Conservation (phyloP, 1,140 invertebrate species). For the Drosophila erecta region DNA sequence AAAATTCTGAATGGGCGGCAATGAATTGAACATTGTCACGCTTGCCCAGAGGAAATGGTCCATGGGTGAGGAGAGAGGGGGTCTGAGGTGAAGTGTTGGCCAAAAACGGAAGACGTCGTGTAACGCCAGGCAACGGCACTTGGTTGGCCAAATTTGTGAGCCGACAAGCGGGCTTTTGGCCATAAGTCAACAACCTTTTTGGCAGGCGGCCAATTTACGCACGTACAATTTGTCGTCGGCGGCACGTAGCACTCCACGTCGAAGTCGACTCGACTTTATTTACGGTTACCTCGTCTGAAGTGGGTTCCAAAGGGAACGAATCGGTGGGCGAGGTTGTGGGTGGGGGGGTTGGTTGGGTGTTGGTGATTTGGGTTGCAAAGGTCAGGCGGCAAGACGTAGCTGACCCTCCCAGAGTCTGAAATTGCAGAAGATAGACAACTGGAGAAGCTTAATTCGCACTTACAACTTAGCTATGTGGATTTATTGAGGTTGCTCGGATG, state of each 20-base stretch:
- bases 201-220: slow-evolving; percentile 74
- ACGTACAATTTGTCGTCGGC: slow-evolving; percentile 71
- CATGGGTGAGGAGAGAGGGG: not conserved
- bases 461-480: slow-evolving; percentile 25
- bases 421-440: slow-evolving; percentile 27
- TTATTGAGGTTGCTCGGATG: slow-evolving; percentile 21
- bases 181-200: slow-evolving; percentile 79
- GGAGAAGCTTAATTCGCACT: slow-evolving; percentile 35
- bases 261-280: slow-evolving; percentile 52
- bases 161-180: slow-evolving; percentile 41
- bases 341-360: not conserved
- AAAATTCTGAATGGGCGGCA: slow-evolving; percentile 77
- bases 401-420: not conserved
- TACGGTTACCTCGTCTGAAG: slow-evolving; percentile 46
- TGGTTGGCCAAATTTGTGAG: slow-evolving; percentile 53
- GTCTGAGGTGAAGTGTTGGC: slow-evolving; percentile 7
- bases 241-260: slow-evolving; percentile 46
- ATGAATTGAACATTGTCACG: slow-evolving; percentile 81
- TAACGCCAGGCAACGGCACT: slow-evolving; percentile 60
- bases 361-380: slow-evolving; percentile 14
- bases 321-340: not conserved
- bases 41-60: slow-evolving; percentile 66
- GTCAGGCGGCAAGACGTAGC: slow-evolving; percentile 32
- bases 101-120: slow-evolving; percentile 44
- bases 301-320: slow-evolving; percentile 10